Evolutionary conservation across 2,888 invertebrate genomes (phyloP).

Genomic region (Fragum fragum): DNA sequence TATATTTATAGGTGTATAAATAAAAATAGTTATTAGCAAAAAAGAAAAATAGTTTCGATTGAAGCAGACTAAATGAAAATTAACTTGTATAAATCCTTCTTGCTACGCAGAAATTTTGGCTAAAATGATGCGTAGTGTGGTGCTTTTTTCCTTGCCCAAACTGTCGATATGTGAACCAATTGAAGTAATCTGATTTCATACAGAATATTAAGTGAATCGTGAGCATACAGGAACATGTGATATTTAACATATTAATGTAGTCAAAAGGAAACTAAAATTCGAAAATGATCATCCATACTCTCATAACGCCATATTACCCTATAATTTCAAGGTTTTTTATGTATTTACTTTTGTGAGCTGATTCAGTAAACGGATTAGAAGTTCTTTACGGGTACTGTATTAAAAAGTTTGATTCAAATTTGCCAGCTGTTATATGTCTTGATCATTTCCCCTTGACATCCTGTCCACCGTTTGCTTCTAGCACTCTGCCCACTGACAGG

Average conservation of each 20-base stretch:
- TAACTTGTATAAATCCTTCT: too few species aligned
- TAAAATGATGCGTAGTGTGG: too few species aligned
- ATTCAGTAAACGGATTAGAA: slow-evolving; percentile 16
- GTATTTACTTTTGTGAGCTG: slow-evolving; percentile 1
- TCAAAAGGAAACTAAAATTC: slow-evolving; percentile 9
- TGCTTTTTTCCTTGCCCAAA: neutral
- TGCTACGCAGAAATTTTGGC: too few species aligned
- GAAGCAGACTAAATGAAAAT: too few species aligned
- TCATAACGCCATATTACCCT: neutral
- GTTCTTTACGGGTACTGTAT: neutral
- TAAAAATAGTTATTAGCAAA: too few species aligned
- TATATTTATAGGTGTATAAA: too few species aligned
- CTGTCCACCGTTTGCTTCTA: too few species aligned
- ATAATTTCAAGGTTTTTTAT: slow-evolving; percentile 23
- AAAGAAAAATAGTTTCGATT: too few species aligned
- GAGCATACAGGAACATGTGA: neutral
- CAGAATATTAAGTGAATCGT: neutral
- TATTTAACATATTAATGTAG: slow-evolving; percentile 22
- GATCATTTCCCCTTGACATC: neutral
- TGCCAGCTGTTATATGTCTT: slow-evolving; percentile 1
- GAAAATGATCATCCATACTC: neutral
- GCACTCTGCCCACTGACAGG: too few species aligned
- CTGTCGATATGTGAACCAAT: neutral
- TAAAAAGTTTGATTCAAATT: neutral
- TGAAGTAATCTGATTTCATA: neutral